Conservation (phyloP, 2,113 vertebrate species). For the Nettapus auritus region DNA sequence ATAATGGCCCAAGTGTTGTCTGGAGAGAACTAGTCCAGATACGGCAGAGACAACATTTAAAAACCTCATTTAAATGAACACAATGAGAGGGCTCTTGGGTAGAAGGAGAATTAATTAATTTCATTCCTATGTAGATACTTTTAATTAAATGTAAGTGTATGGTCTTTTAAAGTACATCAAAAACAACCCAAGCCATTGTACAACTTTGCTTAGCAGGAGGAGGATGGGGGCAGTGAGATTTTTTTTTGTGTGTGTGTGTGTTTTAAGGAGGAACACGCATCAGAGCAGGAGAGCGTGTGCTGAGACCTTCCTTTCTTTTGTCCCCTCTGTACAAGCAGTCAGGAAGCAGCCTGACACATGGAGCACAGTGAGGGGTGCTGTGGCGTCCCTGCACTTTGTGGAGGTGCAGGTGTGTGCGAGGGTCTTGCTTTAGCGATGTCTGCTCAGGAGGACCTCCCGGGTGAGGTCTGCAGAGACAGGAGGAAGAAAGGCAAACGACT, state of each 20-base stretch:
- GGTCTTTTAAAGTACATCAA: conserved; percentile 50
- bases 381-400: too few relatives aligned
- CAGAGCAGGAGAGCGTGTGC: background rate
- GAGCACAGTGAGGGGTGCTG: rapidly evolving
- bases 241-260: background rate
- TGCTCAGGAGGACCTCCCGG: background rate
- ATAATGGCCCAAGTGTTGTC: conserved; percentile 62
- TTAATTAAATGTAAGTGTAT: conserved; percentile 79
- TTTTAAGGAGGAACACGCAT: background rate
- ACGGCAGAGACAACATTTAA: conserved; percentile 69
- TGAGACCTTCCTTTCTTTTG: background rate
- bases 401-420: background rate
- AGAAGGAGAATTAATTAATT: conserved; percentile 82
- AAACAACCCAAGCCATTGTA: background rate
- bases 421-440: rapidly evolving
- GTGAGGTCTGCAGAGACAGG: rapidly evolving
- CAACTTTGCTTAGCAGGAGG: background rate
- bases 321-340: background rate
- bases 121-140: conserved; percentile 77
- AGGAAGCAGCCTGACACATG: rapidly evolving
- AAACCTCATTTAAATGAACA: conserved; percentile 79
- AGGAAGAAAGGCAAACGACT: background rate
- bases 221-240: background rate
- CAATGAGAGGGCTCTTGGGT: conserved; percentile 82
- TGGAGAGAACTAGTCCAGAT: conserved; percentile 74